Evolutionary conservation across 2,888 invertebrate genomes (phyloP), one percentile per base, ranked within the genome.

Genomic region (Lottia scabra): DNA sequence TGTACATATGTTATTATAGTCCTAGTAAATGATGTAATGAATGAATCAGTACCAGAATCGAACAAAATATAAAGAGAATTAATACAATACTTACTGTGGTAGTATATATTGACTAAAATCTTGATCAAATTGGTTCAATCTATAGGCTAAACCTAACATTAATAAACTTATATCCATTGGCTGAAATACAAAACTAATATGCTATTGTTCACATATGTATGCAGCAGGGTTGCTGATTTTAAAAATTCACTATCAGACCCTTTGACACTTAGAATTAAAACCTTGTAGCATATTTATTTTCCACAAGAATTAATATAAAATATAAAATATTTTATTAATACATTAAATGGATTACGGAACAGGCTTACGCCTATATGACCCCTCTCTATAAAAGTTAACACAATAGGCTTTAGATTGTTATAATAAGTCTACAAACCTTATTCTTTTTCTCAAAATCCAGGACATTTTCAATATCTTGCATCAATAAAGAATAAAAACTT

Each of bases 111-210:
- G 38, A 2, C 71, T 67, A 85, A 86, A 87, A 71, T 84, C 85
- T 45, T 79, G 72, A 68, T 87, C 87, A 23, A 87, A 78, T 64
- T 84, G 81, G 62, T 84, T 82, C n/a, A 87, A 76, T 45, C 86
- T 75, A 73, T 84, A 85, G 0, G 81, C 84, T 65, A 87, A 71
- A 63, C 84, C 85, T 30, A 86, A 74, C 84, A 85, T 81, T 56
- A 80, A 75, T 16, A 80, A 76, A 75, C 85, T 81, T 38, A 87
- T 83, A 68, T 81, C 79, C 26, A 27, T 67, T 16, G 56, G 56
- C 56, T 56, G 13, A 56, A 56, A 56, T 13, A 56, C 2, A 56
- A 56, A 23, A 1, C 19, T 13, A n/a, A 6, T 4, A 30, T 30
- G 30, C 30, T 30, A 4, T 30, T 30, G 5, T 30, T 30, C 30